A percentile compares a stretch with the other conserved stretches of the same genome.
Evolutionary conservation across 2,888 invertebrate species (phyloP).

Genomic region (Drosophila cyrtoloma): DNA sequence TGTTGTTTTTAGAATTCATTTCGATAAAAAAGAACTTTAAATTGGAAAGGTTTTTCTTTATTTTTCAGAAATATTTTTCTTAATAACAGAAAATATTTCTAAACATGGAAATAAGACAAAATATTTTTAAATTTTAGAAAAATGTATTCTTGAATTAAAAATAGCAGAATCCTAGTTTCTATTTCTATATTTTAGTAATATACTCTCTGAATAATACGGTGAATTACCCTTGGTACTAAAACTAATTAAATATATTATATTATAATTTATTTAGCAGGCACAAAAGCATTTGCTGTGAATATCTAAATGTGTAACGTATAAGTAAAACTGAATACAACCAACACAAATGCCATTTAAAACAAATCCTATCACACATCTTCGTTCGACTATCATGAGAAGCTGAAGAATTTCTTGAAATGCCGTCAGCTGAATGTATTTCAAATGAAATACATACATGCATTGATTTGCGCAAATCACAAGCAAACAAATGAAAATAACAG

Average conservation of each 20-base stretch:
- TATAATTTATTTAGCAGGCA: not conserved
- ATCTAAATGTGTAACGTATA: not conserved
- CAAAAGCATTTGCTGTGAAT: not conserved
- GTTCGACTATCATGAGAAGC: slow-evolving; percentile 8
- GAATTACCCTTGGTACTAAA: not conserved
- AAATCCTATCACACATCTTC: slow-evolving; percentile 17
- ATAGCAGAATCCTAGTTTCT: not conserved
- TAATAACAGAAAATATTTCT: not conserved
- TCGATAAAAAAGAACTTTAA: not conserved
- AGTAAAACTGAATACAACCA: not conserved
- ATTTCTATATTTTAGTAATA: too few species aligned
- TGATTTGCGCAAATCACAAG: slow-evolving; percentile 34
- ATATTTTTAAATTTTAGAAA: not conserved
- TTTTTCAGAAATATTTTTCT: not conserved
- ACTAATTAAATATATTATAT: not conserved
- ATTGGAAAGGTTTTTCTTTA: too few species aligned
- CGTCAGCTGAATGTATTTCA: slow-evolving; percentile 17
- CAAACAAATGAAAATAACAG: slow-evolving; percentile 38
- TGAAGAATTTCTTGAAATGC: slow-evolving; percentile 16
- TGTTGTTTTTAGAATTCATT: not conserved
- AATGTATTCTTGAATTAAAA: not conserved
- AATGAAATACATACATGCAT: slow-evolving; percentile 14
- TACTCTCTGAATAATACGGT: not conserved
- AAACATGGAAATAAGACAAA: not conserved
- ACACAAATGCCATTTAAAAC: slow-evolving; percentile 28